Evolutionary conservation across 2,113 vertebrate species (phyloP).

Genomic region (Coregonus clupeaformis): DNA sequence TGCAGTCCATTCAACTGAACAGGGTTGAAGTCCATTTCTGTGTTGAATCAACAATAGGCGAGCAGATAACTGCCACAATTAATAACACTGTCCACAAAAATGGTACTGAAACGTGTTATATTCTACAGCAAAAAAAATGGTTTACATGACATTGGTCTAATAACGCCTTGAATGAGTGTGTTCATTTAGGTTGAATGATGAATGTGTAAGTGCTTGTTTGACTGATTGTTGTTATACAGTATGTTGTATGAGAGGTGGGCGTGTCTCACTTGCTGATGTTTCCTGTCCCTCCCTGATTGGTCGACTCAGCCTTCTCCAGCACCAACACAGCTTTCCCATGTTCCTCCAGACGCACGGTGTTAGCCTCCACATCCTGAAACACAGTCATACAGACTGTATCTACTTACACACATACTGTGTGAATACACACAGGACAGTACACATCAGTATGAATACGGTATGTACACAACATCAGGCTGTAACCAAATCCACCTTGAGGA

Average conservation of each 20-base stretch:
- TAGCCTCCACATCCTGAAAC: constrained; percentile 90
- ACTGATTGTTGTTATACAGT: background rate
- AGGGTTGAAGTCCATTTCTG: constrained; percentile 40
- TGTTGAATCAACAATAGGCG: background rate
- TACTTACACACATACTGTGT: background rate
- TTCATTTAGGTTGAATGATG: background rate
- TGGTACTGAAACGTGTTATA: background rate
- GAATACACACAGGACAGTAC: background rate
- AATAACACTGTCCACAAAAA: background rate
- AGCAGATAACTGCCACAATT: background rate
- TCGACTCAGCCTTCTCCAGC: constrained; percentile 78
- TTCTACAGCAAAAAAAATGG: constrained; percentile 1
- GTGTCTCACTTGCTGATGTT: constrained; percentile 63
- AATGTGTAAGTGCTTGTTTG: constrained; percentile 2
- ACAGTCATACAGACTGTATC: background rate
- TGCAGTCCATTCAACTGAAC: constrained; percentile 13
- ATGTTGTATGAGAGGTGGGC: constrained; percentile 1
- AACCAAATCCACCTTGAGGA: constrained; percentile 83
- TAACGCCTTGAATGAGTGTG: background rate
- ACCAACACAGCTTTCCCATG: constrained; percentile 91
- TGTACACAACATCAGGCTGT: too few species aligned
- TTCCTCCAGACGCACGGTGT: constrained; percentile 91
- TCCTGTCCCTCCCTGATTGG: constrained; percentile 73
- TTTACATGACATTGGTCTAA: background rate
- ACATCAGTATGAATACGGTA: background rate